phyloP scores from a whole-genome alignment of 2,113 vertebrate species.

The Cheirogaleus medius region DNA sequence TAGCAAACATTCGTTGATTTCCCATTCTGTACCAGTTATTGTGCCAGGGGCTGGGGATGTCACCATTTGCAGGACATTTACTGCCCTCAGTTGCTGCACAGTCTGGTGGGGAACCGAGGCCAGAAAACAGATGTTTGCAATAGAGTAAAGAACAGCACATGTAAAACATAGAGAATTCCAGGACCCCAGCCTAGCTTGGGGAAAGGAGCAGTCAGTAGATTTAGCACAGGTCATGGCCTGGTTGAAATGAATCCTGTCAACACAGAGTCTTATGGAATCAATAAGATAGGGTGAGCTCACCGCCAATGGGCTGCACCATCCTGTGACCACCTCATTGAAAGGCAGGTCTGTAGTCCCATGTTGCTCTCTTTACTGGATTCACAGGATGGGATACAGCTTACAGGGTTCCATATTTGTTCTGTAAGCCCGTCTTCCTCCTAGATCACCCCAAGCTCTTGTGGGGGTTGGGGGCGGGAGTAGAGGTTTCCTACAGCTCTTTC shows the following conservation, averaged over 20 bases:
- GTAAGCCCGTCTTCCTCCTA: background rate
- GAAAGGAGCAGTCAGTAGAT: background rate
- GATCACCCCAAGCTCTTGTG: background rate
- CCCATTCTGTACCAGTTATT: background rate
- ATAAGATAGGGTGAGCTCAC: background rate
- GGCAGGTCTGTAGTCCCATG: background rate
- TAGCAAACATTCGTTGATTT: background rate
- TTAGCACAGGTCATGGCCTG: background rate
- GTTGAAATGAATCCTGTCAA: background rate
- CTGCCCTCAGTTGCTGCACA: background rate
- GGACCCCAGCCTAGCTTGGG: background rate
- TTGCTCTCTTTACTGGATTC: background rate
- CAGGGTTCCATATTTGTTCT: background rate
- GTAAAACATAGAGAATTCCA: background rate
- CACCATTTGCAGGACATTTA: background rate
- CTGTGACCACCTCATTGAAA: background rate
- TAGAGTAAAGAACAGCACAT: background rate
- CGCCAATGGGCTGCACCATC: accelerated
- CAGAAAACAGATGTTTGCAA: background rate
- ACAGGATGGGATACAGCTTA: background rate
- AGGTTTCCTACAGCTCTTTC: background rate
- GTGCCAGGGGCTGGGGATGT: background rate
- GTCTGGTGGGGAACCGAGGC: background rate
- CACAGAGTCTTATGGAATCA: too few species aligned
- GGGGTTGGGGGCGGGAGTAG: background rate